Evolutionary conservation across 2,113 vertebrate genomes (phyloP).

Genomic region (Catagonus wagneri): DNA sequence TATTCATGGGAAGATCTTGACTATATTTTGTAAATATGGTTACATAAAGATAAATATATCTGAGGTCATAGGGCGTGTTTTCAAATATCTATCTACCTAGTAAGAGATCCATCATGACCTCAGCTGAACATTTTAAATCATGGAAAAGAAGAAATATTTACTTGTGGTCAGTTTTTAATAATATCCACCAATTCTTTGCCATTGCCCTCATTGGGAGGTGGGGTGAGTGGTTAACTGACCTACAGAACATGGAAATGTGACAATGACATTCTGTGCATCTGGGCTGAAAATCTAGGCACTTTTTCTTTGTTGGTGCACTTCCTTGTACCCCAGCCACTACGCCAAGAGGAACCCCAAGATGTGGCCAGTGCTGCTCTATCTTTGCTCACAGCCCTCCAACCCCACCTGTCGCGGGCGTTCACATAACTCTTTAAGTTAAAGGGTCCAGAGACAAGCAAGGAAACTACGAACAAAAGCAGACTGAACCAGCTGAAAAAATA

Average conservation of each 20-base stretch:
- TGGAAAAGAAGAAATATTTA: neutral
- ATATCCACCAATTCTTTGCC: neutral
- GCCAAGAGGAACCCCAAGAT: neutral
- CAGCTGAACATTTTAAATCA: neutral
- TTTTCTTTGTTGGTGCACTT: neutral
- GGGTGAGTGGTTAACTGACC: neutral
- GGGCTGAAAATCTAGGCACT: too few species aligned
- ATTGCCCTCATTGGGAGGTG: neutral
- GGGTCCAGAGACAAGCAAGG: neutral
- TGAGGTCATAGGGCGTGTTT: neutral
- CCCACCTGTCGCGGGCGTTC: neutral
- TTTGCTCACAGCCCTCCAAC: neutral
- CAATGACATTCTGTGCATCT: neutral
- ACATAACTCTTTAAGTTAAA: neutral
- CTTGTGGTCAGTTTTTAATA: neutral
- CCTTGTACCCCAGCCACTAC: neutral
- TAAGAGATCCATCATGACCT: neutral
- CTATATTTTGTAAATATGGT: neutral
- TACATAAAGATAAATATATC: neutral
- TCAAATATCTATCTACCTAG: too few species aligned
- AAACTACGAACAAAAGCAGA: neutral
- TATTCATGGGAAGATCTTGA: neutral
- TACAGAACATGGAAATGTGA: neutral
- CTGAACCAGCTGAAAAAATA: neutral
- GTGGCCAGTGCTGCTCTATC: neutral